These are phyloP conservation scores for Sebastes nivosus DNA, from an alignment of 2,797 vertebrate species.

Conservation along the genomic window DNA sequence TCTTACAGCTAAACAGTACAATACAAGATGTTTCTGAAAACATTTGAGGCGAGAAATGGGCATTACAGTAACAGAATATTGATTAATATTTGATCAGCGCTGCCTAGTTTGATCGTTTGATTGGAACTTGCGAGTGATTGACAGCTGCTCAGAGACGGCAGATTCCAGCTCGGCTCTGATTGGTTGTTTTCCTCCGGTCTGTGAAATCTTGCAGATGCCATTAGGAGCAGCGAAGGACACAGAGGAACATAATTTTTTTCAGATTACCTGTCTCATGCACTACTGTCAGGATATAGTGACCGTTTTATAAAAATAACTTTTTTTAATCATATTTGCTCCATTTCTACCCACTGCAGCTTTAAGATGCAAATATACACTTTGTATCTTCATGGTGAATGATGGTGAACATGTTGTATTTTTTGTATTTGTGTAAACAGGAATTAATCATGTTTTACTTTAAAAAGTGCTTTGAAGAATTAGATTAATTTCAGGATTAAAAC, in stretches of 20 bases:
- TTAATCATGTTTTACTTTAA: not conserved
- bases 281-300: not conserved
- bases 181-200: not conserved
- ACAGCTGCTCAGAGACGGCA: fast-evolving
- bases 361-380: not conserved
- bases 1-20: too few relatives aligned
- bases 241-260: not conserved
- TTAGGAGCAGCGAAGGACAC: not conserved
- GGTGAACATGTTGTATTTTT: not conserved
- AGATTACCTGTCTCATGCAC: not conserved
- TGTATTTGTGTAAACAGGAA: not conserved
- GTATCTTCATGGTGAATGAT: not conserved
- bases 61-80: not conserved
- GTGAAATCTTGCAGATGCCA: not conserved
- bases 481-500: not conserved
- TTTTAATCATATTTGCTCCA: too few relatives aligned
- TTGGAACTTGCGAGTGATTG: too few relatives aligned
- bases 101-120: not conserved
- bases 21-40: too few relatives aligned
- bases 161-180: not conserved
- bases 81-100: not conserved
- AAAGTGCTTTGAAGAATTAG: not conserved
- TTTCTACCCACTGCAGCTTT: too few relatives aligned
- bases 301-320: not conserved
- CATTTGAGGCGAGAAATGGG: fast-evolving